A percentile compares a stretch with the other conserved stretches of the same genome.
These are phyloP conservation scores for Archips crataeganus DNA, from an alignment of 2,888 invertebrate genomes.

Conservation along the genomic window DNA sequence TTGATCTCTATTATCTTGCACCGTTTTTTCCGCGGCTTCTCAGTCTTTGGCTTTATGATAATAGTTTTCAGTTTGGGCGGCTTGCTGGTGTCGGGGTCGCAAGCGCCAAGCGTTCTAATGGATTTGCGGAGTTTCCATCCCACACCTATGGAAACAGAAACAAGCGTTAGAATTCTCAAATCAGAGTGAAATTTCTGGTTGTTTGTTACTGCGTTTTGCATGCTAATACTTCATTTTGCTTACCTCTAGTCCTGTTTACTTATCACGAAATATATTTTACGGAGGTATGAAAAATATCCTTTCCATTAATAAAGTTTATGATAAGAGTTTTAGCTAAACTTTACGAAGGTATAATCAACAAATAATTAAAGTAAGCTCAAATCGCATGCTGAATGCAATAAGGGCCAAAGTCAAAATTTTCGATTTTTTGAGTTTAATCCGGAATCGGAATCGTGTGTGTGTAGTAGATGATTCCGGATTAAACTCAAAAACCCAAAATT, in stretches of 20 bases:
- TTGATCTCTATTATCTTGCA: slow-evolving; percentile 38
- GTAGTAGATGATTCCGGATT: too few species aligned
- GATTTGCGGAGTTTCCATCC: slow-evolving; percentile 34
- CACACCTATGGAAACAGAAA: slow-evolving; percentile 40
- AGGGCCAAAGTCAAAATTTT: too few species aligned
- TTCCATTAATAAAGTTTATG: background rate
- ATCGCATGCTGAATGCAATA: too few species aligned
- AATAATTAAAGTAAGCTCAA: background rate
- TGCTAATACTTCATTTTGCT: background rate
- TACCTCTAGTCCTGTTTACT: background rate
- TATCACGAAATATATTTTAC: background rate
- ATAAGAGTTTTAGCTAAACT: background rate
- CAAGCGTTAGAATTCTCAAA: slow-evolving; percentile 27
- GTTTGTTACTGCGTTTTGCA: too few species aligned
- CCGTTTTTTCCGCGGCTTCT: slow-evolving; percentile 30
- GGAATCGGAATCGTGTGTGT: too few species aligned
- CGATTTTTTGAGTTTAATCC: too few species aligned
- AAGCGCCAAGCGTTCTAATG: background rate
- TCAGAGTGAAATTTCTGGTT: background rate
- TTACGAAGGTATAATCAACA: background rate
- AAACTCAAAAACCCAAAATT: too few species aligned
- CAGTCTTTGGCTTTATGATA: slow-evolving; percentile 23
- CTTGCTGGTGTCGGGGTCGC: slow-evolving; percentile 15
- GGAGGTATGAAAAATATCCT: background rate
- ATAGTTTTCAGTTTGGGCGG: slow-evolving; percentile 36